Percentiles rank a stretch among this genome's conserved stretches.
These are phyloP conservation scores for Caenorhabditis virilis DNA, from an alignment of 2,888 invertebrate genomes.

Conservation along the genomic window DNA sequence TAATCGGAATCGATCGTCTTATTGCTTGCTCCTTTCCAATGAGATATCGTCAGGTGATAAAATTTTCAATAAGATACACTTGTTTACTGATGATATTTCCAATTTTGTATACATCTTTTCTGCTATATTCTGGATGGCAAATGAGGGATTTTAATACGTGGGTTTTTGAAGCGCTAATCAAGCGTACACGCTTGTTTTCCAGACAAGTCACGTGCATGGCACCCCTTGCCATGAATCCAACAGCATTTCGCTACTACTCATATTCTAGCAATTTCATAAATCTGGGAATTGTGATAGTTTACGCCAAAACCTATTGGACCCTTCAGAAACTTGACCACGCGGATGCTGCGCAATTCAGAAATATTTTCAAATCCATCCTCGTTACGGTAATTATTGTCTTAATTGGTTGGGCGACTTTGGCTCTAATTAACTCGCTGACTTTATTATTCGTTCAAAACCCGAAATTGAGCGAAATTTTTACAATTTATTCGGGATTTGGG, in stretches of 20 bases:
- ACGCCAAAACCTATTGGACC: slow-evolving; percentile 17
- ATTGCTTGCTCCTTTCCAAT: slow-evolving; percentile 18
- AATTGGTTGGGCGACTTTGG: slow-evolving; percentile 29
- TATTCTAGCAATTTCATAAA: slow-evolving; percentile 29
- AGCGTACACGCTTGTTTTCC: not conserved
- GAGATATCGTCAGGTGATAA: not conserved
- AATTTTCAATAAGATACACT: not conserved
- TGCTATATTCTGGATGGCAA: slow-evolving; percentile 1
- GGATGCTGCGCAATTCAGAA: slow-evolving; percentile 8
- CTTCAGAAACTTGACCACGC: slow-evolving; percentile 20
- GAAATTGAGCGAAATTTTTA: slow-evolving; percentile 4
- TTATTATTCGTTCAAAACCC: slow-evolving; percentile 4
- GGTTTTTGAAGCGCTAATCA: not conserved
- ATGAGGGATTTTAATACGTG: not conserved
- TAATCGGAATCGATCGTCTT: slow-evolving; percentile 23
- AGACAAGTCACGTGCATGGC: slow-evolving; percentile 20
- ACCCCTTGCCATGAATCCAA: slow-evolving; percentile 10
- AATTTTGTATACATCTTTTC: slow-evolving; percentile 8
- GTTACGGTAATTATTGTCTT: slow-evolving; percentile 31
- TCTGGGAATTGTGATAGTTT: slow-evolving; percentile 15
- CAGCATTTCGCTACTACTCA: slow-evolving; percentile 15
- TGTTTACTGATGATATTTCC: slow-evolving; percentile 20
- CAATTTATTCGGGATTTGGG: slow-evolving; percentile 18
- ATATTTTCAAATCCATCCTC: slow-evolving; percentile 37
- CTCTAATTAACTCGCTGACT: slow-evolving; percentile 22